Base-by-base conservation (phyloP, 2,797 vertebrate species). In the Poeciliopsis turneri region DNA sequence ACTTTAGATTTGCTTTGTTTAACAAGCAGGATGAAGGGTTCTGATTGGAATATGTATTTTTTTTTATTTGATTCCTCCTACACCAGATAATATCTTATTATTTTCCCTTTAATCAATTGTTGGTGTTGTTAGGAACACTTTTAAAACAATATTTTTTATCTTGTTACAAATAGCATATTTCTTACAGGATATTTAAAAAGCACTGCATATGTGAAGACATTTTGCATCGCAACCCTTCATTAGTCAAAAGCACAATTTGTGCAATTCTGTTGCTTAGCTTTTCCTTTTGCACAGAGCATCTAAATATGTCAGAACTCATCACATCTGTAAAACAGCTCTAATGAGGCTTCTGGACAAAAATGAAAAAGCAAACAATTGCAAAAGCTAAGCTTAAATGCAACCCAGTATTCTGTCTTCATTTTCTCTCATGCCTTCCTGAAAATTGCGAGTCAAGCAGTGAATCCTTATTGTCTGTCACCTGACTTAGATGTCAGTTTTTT, bases 271-370 rank as follows among this genome's bases (percentile, higher is more conserved):
- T 86, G 78, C 83, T 77, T 86, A 80, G 78, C 76, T 71, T 46
- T 71, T 45, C 41, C 41, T 46, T 28, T 70, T 70, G 45, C 74
- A 80, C 61, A 66, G 51, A 28, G 36, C 81, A 80, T 76, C 70
- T 77, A 75, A 85, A 83, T 84, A 87, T 82, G 88, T 90, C 92
- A 87, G 78, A 82, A 81, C 74, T 84, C 82, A 88, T 89, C 86
- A 84, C 41, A 47, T 82, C 82, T 82, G 81, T 82, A 82, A 87
- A 90, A 91, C 78, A 89, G 72, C 86, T 82, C 77, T 88, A 91
- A 91, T 91, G 87, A 91, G 36, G 51, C 47, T 82, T 82, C 79
- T 82, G 72, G 75, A 75, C 53, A 88, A 64, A 72, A 36, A 11
- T 41, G n/a, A 59, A 77, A 88, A 66, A 73, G 18, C 6, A 66